These are phyloP conservation scores for Netelia melanura DNA, from an alignment of 2,888 invertebrate species.

Conservation along the genomic window DNA sequence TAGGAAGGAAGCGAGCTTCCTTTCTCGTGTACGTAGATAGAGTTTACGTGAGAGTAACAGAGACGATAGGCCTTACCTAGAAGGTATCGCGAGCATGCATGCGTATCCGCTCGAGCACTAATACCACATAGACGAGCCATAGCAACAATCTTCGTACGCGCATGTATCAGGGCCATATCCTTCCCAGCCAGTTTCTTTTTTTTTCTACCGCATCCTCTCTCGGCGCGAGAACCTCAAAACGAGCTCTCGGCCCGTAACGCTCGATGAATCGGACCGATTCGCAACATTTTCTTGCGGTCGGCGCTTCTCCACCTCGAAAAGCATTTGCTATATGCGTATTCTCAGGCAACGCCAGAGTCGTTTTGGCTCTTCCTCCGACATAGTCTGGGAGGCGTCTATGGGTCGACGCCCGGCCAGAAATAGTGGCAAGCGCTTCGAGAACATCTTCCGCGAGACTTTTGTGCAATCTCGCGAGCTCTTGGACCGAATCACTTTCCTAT, in stretches of 20 bases:
- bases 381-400: conserved; percentile 84
- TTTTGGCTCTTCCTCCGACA: conserved; percentile 69
- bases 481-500: conserved; percentile 5
- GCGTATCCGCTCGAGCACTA: conserved; percentile 55
- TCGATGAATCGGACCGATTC: not conserved
- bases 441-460: conserved; percentile 70
- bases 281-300: not conserved
- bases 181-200: not conserved
- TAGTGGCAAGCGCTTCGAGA: conserved; percentile 80
- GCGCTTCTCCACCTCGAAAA: not conserved
- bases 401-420: conserved; percentile 84
- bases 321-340: conserved; percentile 6
- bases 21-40: conserved; percentile 73
- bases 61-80: conserved; percentile 72
- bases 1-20: conserved; percentile 84
- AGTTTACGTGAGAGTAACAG: not conserved
- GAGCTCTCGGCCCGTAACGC: not conserved
- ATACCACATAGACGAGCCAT: not conserved
- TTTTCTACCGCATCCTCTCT: not conserved
- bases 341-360: not conserved
- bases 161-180: not conserved
- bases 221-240: not conserved
- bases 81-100: conserved; percentile 72
- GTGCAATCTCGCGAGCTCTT: conserved; percentile 13
- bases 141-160: conserved; percentile 4